A percentile compares a stretch with the other conserved stretches of the same genome.
phyloP scores from a whole-genome alignment of 2,113 vertebrate genomes.

The Alosa alosa region DNA sequence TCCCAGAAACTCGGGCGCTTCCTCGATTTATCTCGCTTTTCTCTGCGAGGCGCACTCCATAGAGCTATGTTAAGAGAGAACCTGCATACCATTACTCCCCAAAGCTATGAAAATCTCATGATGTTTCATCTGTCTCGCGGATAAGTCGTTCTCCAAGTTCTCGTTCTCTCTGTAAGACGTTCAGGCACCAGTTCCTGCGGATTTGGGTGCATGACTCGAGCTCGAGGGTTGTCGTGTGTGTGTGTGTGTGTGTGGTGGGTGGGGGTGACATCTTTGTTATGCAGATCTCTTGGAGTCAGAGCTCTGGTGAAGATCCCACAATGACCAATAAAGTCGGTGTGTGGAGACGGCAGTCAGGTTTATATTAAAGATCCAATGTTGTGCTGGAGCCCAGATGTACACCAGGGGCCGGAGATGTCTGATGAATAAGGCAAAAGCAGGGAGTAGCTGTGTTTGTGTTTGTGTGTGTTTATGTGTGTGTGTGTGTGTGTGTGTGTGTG shows the following conservation, averaged over 20 bases:
- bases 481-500: neutral
- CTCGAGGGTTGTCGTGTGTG: neutral
- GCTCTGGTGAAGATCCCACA: neutral
- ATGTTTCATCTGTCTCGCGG: constrained; percentile 36
- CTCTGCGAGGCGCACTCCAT: neutral
- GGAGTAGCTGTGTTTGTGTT: constrained; percentile 1
- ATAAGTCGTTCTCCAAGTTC: constrained; percentile 29
- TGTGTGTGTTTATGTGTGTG: neutral
- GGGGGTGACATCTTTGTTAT: neutral
- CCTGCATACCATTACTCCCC: constrained; percentile 17
- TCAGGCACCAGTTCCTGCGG: constrained; percentile 7
- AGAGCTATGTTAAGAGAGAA: neutral
- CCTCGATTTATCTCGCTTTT: neutral
- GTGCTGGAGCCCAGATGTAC: constrained; percentile 20
- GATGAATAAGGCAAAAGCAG: constrained; percentile 54
- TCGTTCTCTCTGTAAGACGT: no score
- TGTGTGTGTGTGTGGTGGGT: neutral
- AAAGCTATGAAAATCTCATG: constrained; percentile 35
- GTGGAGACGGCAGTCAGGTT: constrained; percentile 14
- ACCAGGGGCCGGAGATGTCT: constrained; percentile 39
- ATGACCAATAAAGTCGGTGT: constrained; percentile 22
- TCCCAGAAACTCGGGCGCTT: neutral
- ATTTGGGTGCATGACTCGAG: neutral
- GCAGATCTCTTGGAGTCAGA: neutral
- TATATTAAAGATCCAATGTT: constrained; percentile 25